phyloP scores from a whole-genome alignment of 2,113 vertebrate genomes.

The Polypterus bichir region DNA sequence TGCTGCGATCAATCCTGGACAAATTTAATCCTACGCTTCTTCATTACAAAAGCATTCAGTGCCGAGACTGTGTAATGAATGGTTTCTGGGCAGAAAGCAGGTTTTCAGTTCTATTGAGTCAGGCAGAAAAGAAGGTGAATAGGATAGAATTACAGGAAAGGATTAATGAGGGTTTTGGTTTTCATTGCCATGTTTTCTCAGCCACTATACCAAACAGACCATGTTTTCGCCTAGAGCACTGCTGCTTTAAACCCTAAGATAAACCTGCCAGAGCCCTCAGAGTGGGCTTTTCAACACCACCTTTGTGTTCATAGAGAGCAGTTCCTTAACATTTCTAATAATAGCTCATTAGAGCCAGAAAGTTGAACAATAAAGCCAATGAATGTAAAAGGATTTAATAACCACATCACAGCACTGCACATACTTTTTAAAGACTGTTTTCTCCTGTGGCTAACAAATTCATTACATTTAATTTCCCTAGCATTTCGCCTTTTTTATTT shows the following conservation, averaged over 20 bases:
- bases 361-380: slow-evolving; percentile 3
- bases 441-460: background rate
- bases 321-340: slow-evolving; percentile 4
- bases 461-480: background rate
- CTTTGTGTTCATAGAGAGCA: background rate
- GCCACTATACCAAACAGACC: slow-evolving; percentile 44
- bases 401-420: background rate
- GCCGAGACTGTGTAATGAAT: slow-evolving; percentile 50
- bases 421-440: slow-evolving; percentile 2
- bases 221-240: slow-evolving; percentile 40
- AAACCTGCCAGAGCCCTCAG: slow-evolving; percentile 29
- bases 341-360: slow-evolving; percentile 5
- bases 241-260: slow-evolving; percentile 52
- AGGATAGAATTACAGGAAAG: slow-evolving; percentile 56
- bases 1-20: background rate
- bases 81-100: slow-evolving; percentile 52
- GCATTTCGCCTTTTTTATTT: background rate
- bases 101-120: slow-evolving; percentile 58
- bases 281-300: background rate
- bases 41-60: slow-evolving; percentile 29
- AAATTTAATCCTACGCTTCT: slow-evolving; percentile 5
- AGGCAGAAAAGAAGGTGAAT: slow-evolving; percentile 45
- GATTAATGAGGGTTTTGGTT: slow-evolving; percentile 54
- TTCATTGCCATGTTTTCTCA: slow-evolving; percentile 47
- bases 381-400: background rate